phyloP scores from a whole-genome alignment of 1,140 invertebrate species.

The Leptopilina boulardi region DNA sequence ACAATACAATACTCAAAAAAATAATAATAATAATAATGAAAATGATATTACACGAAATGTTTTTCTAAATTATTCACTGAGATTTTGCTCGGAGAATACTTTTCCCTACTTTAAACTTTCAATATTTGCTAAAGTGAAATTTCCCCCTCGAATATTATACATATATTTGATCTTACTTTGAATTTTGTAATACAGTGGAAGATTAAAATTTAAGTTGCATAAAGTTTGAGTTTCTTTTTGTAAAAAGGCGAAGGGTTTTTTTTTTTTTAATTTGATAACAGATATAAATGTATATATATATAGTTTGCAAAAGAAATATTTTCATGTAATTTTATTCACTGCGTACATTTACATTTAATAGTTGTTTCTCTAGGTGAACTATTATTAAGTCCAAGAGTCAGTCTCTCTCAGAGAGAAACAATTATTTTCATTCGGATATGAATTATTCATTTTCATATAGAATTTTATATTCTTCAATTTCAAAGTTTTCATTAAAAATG shows the following conservation, averaged over 20 bases:
- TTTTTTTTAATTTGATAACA: background rate
- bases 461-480: background rate
- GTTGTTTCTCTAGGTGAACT: background rate
- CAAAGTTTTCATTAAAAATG: background rate
- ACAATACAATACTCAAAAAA: background rate
- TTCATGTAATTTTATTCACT: background rate
- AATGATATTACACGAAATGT: background rate
- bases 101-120: background rate
- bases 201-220: background rate
- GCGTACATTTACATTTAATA: background rate
- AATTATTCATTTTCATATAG: background rate
- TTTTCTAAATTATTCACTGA: conserved; percentile 4
- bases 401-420: background rate
- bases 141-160: background rate
- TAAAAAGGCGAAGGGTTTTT: background rate
- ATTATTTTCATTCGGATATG: background rate
- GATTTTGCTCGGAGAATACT: background rate
- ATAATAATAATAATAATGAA: background rate
- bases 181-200: background rate
- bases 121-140: background rate
- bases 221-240: background rate
- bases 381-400: background rate
- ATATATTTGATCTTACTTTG: background rate
- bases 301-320: background rate
- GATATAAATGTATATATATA: too few relatives aligned